A percentile compares a stretch with the other conserved stretches of the same genome.
phyloP scores from a whole-genome alignment of 2,113 vertebrate genomes.

The Prietella phreatophila region DNA sequence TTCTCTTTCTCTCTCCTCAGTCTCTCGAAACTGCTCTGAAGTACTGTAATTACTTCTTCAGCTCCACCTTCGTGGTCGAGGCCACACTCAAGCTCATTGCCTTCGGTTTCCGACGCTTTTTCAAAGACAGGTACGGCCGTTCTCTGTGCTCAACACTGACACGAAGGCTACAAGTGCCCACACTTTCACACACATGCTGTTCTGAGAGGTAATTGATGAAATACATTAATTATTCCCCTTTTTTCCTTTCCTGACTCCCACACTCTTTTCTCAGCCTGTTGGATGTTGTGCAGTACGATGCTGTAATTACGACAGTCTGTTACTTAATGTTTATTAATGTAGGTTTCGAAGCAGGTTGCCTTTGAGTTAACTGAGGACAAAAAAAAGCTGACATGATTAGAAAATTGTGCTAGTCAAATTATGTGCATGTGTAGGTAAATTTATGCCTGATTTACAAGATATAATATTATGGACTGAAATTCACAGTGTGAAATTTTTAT shows the following conservation, averaged over 20 bases:
- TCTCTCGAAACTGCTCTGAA: slow-evolving; percentile 90
- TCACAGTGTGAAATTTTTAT: not conserved
- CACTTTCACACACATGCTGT: not conserved
- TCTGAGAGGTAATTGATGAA: slow-evolving; percentile 23
- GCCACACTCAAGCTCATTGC: slow-evolving; percentile 90
- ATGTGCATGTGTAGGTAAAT: not conserved
- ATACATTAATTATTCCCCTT: slow-evolving; percentile 19
- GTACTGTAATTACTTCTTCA: slow-evolving; percentile 99
- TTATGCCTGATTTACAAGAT: not conserved
- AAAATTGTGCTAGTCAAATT: not conserved
- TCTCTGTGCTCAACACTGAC: not conserved
- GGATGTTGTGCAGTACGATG: not conserved
- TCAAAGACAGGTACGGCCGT: slow-evolving; percentile 87
- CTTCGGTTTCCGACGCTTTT: slow-evolving; percentile 92
- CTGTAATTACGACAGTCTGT: not conserved
- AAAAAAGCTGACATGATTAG: slow-evolving; percentile 10
- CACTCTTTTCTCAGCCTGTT: slow-evolving; percentile 1
- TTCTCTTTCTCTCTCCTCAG: slow-evolving; percentile 62
- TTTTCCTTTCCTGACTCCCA: not conserved
- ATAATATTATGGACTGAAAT: not conserved
- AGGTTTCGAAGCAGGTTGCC: slow-evolving; percentile 1
- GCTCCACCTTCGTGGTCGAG: slow-evolving; percentile 93
- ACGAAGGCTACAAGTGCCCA: not conserved
- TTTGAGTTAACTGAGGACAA: not conserved
- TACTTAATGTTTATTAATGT: slow-evolving; percentile 28